Percentiles rank a stretch among this genome's conserved stretches.
Conservation (phyloP, 2,888 invertebrate species). For the Trichogramma evanescens region DNA sequence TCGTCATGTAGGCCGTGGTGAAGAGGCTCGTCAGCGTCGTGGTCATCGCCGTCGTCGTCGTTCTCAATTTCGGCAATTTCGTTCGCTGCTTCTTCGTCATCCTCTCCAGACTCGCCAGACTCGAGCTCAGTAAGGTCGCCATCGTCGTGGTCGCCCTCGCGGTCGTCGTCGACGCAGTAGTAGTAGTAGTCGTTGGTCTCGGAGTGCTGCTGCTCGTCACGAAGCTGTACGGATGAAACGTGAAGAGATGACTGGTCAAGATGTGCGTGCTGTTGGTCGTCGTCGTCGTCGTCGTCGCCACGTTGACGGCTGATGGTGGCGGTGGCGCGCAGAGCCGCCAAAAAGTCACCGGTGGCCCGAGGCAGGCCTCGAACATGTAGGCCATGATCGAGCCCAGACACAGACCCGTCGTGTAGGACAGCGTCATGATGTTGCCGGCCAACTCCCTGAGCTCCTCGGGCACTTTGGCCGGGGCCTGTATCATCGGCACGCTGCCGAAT, state of each 20-base stretch:
- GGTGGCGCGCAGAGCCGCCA: slow-evolving; percentile 34
- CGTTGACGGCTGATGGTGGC: not conserved
- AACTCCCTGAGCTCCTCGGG: slow-evolving; percentile 80
- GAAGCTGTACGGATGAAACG: slow-evolving; percentile 21
- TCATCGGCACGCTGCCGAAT: slow-evolving; percentile 88
- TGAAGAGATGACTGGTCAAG: slow-evolving; percentile 31
- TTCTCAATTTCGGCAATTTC: slow-evolving; percentile 29
- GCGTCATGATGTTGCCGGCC: slow-evolving; percentile 88
- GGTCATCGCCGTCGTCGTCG: slow-evolving; percentile 28
- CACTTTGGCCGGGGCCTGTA: slow-evolving; percentile 80
- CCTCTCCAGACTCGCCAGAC: not conserved
- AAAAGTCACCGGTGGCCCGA: slow-evolving; percentile 40
- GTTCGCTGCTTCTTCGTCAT: slow-evolving; percentile 19
- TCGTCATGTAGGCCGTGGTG: slow-evolving; percentile 31
- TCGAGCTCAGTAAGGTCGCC: not conserved
- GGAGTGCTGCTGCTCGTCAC: not conserved
- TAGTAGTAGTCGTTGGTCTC: not conserved
- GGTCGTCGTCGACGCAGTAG: not conserved
- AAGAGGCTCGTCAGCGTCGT: slow-evolving; percentile 29
- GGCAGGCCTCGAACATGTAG: slow-evolving; percentile 60
- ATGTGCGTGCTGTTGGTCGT: slow-evolving; percentile 11
- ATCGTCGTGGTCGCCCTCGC: slow-evolving; percentile 3
- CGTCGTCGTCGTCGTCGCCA: not conserved
- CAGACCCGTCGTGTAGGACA: slow-evolving; percentile 82
- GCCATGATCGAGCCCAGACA: slow-evolving; percentile 78